Evolutionary conservation across 2,113 vertebrate genomes (phyloP).

Genomic region (Coreoperca whiteheadi): DNA sequence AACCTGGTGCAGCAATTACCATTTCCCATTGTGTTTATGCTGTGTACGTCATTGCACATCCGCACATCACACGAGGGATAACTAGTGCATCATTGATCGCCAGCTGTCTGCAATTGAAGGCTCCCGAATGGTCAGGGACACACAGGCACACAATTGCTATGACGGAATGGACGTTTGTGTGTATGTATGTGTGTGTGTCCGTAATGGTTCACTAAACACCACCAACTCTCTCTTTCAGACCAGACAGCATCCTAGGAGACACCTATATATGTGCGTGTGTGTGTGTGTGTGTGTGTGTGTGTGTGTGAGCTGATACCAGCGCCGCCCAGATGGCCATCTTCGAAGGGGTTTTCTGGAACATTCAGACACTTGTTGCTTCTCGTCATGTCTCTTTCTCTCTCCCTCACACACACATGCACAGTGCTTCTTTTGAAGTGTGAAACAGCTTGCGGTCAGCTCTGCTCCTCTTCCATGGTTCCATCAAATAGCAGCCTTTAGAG

Average conservation of each 20-base stretch:
- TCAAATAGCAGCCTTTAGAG: constrained; percentile 68
- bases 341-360: constrained; percentile 79
- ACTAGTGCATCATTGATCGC: constrained; percentile 73
- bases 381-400: constrained; percentile 50
- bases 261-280: constrained; percentile 56
- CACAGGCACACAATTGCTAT: constrained; percentile 38
- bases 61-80: constrained; percentile 46
- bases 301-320: constrained; percentile 51
- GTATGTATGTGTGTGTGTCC: constrained; percentile 32
- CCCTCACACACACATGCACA: constrained; percentile 31
- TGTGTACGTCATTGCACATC: constrained; percentile 19
- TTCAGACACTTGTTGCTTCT: constrained; percentile 81
- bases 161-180: constrained; percentile 29
- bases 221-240: constrained; percentile 61
- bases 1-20: constrained; percentile 73
- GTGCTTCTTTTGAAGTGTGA: constrained; percentile 77
- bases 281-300: constrained; percentile 22
- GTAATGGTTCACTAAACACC: constrained; percentile 49
- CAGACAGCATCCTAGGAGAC: constrained; percentile 68
- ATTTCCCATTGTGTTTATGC: constrained; percentile 48
- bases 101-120: constrained; percentile 73
- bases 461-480: constrained; percentile 60
- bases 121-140: constrained; percentile 69
- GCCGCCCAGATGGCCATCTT: constrained; percentile 77
- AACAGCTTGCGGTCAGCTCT: constrained; percentile 80